These are phyloP conservation scores for Pristionchus exspectatus DNA, from an alignment of 2,888 invertebrate genomes.

Conservation along the genomic window DNA sequence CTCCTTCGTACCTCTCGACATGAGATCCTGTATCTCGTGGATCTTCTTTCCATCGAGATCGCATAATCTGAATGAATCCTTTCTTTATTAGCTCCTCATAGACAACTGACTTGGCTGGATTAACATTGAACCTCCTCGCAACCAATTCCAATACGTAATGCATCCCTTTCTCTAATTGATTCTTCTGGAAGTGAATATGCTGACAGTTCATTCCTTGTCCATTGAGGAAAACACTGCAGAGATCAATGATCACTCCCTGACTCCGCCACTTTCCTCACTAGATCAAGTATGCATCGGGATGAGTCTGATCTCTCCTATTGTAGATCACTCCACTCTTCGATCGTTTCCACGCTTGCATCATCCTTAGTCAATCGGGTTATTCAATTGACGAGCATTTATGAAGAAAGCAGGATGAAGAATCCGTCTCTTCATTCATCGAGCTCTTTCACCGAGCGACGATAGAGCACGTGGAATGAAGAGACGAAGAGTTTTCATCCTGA, in stretches of 20 bases:
- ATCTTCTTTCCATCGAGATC: constrained; percentile 73
- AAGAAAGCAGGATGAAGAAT: too few species aligned
- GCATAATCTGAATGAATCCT: constrained; percentile 62
- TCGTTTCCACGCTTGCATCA: constrained; percentile 57
- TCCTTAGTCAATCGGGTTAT: constrained; percentile 47
- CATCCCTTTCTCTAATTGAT: constrained; percentile 74
- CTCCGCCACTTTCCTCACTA: constrained; percentile 62
- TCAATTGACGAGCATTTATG: too few species aligned
- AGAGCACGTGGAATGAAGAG: too few species aligned
- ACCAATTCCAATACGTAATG: constrained; percentile 71
- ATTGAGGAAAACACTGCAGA: constrained; percentile 72
- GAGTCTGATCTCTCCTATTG: constrained; percentile 72
- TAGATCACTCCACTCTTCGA: constrained; percentile 69
- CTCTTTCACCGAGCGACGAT: too few species aligned
- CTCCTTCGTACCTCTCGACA: constrained; percentile 66
- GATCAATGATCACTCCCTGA: constrained; percentile 55
- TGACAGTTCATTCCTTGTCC: constrained; percentile 75
- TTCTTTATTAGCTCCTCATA: not conserved
- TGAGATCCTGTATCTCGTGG: constrained; percentile 68
- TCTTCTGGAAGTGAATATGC: constrained; percentile 70
- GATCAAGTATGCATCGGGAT: constrained; percentile 73
- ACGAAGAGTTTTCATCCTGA: too few species aligned
- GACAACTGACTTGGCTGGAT: constrained; percentile 63
- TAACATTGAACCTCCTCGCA: constrained; percentile 70
- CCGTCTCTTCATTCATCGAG: too few species aligned